Evolutionary conservation across 2,797 vertebrate genomes (phyloP).

Genomic region (Smutsia temminckii): DNA sequence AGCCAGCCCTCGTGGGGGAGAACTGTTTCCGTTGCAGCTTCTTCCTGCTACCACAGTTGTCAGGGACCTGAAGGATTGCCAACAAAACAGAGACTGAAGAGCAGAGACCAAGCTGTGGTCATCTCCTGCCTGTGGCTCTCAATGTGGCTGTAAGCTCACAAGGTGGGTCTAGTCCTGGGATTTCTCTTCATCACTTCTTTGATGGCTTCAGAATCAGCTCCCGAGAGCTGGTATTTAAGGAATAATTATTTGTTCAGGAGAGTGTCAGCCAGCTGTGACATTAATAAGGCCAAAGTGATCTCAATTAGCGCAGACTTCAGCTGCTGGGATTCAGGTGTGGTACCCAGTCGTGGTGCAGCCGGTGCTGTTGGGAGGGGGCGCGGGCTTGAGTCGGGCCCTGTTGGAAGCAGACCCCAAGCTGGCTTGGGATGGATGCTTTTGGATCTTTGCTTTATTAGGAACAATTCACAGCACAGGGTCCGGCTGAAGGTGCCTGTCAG

Average conservation of each 20-base stretch:
- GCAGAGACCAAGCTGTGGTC: fast-evolving
- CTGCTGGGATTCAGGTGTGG: fast-evolving
- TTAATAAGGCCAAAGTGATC: neutral
- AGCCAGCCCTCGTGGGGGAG: fast-evolving
- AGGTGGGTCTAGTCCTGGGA: neutral
- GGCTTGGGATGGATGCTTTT: neutral
- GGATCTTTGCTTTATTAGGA: neutral
- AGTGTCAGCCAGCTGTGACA: neutral
- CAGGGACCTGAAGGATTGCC: neutral
- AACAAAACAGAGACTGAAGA: neutral
- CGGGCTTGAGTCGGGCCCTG: fast-evolving
- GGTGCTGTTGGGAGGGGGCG: fast-evolving
- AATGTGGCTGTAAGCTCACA: neutral
- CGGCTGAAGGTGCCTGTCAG: fast-evolving
- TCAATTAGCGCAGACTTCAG: neutral
- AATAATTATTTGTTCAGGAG: neutral
- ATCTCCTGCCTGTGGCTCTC: neutral
- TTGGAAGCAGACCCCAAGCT: neutral
- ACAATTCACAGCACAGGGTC: fast-evolving
- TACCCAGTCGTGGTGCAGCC: fast-evolving
- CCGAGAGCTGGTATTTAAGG: neutral
- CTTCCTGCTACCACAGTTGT: fast-evolving
- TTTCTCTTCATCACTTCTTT: neutral
- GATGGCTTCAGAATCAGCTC: neutral
- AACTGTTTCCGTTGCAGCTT: neutral